Conservation (phyloP, 2,888 invertebrate genomes). For the Nomada fabriciana region DNA sequence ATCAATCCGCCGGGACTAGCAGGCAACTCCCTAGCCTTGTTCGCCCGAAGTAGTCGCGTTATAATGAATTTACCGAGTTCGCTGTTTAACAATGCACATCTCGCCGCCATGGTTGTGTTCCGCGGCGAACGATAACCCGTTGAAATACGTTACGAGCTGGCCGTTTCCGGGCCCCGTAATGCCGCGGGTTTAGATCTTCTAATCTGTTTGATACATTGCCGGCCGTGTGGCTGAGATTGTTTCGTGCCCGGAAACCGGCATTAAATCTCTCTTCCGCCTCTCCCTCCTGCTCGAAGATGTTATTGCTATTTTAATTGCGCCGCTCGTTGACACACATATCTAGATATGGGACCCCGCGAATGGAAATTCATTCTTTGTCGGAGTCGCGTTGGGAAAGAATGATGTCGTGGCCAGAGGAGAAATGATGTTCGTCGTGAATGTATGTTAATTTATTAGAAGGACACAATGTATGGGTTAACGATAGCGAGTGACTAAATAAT, state of each 20-base stretch:
- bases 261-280: conserved; percentile 48
- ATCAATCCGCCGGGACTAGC: conserved; percentile 37
- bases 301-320: conserved; percentile 53
- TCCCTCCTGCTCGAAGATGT: conserved; percentile 16
- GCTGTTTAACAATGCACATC: conserved; percentile 72
- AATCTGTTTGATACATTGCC: conserved; percentile 71
- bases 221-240: conserved; percentile 56
- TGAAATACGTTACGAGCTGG: conserved; percentile 71
- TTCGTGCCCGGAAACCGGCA: conserved; percentile 46
- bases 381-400: too few species aligned
- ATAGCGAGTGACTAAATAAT: too few species aligned
- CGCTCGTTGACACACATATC: conserved; percentile 10
- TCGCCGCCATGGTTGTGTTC: conserved; percentile 65
- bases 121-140: conserved; percentile 70
- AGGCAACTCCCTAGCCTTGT: neutral
- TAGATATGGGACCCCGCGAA: neutral
- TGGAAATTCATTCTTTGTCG: conserved; percentile 20
- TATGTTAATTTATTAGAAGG: too few species aligned
- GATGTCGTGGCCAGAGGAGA: too few species aligned
- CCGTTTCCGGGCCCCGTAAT: conserved; percentile 63
- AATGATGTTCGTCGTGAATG: too few species aligned
- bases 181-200: conserved; percentile 68
- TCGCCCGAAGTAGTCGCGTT: conserved; percentile 54
- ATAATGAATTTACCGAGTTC: conserved; percentile 71
- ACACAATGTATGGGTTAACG: too few species aligned